phyloP scores from a whole-genome alignment of 2,888 invertebrate genomes.

The Drosophila atripex region DNA sequence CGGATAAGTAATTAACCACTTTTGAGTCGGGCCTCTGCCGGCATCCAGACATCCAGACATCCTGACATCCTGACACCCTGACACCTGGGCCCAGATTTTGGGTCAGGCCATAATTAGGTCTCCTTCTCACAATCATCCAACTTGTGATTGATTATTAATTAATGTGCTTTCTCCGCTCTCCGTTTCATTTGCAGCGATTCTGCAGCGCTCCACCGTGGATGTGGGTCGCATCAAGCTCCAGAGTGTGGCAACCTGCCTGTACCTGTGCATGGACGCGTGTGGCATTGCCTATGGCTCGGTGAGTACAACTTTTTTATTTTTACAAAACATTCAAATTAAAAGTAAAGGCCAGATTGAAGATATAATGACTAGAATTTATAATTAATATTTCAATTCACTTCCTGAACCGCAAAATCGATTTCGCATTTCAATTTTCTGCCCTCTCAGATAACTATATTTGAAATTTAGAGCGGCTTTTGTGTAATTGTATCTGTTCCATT shows the following conservation, averaged over 20 bases:
- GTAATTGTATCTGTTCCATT: slow-evolving; percentile 10
- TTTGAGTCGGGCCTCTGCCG: slow-evolving; percentile 17
- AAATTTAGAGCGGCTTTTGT: background rate
- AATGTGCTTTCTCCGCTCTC: slow-evolving; percentile 64
- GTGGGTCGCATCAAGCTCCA: slow-evolving; percentile 94
- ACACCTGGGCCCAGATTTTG: slow-evolving; percentile 46
- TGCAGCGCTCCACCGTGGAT: slow-evolving; percentile 89
- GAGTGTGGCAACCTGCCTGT: slow-evolving; percentile 93
- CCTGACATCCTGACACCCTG: slow-evolving; percentile 55
- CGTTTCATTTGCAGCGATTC: slow-evolving; percentile 86
- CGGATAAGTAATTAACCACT: slow-evolving; percentile 61
- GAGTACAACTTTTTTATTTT: slow-evolving; percentile 84
- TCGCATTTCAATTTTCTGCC: slow-evolving; percentile 17
- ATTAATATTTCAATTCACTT: background rate
- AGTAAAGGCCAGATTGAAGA: no score
- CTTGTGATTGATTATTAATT: slow-evolving; percentile 68
- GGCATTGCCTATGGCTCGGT: slow-evolving; percentile 95
- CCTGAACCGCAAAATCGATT: slow-evolving; percentile 27
- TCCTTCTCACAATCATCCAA: background rate
- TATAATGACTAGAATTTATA: background rate
- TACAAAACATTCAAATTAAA: no score
- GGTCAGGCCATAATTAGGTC: slow-evolving; percentile 38
- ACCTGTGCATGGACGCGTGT: slow-evolving; percentile 95
- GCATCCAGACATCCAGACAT: slow-evolving; percentile 62
- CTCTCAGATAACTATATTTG: slow-evolving; percentile 18